Evolutionary conservation across 2,113 vertebrate genomes (phyloP), one percentile per base, ranked within the genome.

Genomic region (Centropristis striata): DNA sequence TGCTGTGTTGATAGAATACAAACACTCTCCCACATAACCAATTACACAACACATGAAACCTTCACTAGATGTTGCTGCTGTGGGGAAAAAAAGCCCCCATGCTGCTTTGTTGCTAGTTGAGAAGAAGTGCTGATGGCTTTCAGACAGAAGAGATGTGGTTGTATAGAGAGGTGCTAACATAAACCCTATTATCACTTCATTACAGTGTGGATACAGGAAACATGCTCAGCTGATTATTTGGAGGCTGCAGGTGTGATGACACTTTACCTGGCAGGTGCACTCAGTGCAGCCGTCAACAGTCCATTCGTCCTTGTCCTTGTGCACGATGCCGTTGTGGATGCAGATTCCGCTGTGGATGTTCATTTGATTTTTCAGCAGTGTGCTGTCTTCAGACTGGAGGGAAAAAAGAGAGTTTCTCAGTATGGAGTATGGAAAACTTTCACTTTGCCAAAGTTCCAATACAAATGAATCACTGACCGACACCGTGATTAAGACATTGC

Each of bases 261-360:
- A 55, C 89, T 92, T 32, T 92, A 99, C 98, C 97, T 99, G 97
- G 85, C 98, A 99, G 80, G 96, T 98, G 87, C 98, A 99, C 89
- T 97, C 96, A 0, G 98, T 99, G 88, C 98, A 99, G 91, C 94
- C 96, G 25, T 99, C 98, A 60, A 99, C 96, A 0, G 97, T 99
- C 98, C 98, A 99, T 55, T 98, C 97, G 0, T 96, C 96, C 4
- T 94, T 95, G 67, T 99, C 96, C 53, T 94, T 95, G 90, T 98
- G 94, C 80, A 93, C 72, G 1, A 98, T 91, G 15, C 97, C 96
- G 1, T 99, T 98, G 92, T 99, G 96, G 71, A 96, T 87, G 91
- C 98, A 99, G 0, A 94, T 92, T 13, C 95, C 95, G 0, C 88
- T 94, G 58, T 92, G 94, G 61, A 93, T 91, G 57, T 94, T 88